Conservation (phyloP, 2,888 invertebrate species). For the Rotaria macrura region DNA sequence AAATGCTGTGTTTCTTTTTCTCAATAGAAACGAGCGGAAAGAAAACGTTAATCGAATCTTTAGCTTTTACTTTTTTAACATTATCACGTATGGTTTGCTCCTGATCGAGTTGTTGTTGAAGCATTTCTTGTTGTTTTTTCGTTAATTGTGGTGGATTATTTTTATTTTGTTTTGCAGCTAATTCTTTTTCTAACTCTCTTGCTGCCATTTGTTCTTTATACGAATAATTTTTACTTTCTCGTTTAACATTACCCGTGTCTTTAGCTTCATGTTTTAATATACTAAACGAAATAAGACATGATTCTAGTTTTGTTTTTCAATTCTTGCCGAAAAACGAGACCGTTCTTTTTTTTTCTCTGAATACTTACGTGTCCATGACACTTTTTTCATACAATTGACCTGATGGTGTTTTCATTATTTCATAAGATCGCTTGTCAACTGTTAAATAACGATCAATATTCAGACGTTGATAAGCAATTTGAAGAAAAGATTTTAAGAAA, state of each 20-base stretch:
- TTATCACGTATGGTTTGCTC: conserved; percentile 67
- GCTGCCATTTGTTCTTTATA: conserved; percentile 93
- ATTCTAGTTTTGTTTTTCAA: too few species aligned
- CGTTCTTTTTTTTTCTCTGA: too few species aligned
- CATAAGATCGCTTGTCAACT: not conserved
- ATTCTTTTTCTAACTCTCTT: conserved; percentile 62
- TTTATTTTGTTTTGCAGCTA: conserved; percentile 50
- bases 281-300: too few species aligned
- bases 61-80: conserved; percentile 55
- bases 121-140: conserved; percentile 80
- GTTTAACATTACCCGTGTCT: conserved; percentile 61
- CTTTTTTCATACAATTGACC: conserved; percentile 27
- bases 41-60: too few species aligned
- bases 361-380: conserved; percentile 19
- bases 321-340: too few species aligned
- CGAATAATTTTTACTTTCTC: conserved; percentile 89
- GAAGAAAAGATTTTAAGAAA: conserved; percentile 13
- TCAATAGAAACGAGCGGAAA: too few species aligned
- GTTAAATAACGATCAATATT: not conserved
- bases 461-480: not conserved
- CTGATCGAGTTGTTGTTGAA: conserved; percentile 72
- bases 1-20: too few species aligned
- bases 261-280: conserved; percentile 24
- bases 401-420: conserved; percentile 29
- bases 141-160: conserved; percentile 53